Base-by-base conservation (phyloP, 2,888 invertebrate genomes). In the Drosophila anceps region DNA sequence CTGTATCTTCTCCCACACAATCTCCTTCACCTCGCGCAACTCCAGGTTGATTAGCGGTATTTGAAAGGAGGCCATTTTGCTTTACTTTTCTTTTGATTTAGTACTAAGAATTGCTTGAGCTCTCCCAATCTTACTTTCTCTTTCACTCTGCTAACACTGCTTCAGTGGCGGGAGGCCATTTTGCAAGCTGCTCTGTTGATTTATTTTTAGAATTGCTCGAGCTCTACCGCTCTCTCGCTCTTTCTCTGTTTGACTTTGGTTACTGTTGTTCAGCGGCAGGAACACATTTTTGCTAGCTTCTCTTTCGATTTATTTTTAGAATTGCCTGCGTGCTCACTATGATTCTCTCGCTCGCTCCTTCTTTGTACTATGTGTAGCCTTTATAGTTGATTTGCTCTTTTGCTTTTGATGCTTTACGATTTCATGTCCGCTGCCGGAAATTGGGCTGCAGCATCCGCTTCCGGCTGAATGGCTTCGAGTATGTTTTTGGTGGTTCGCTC, bases 41-140 rank as follows among this genome's bases (percentile, higher is more conserved):
- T 98, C 97, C 93, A 98, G 95, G 93, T 98, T 97, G 87, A 98
- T 94, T 81, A 98, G 94, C 51, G 98, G 98, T 92, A 98, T 96
- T 91, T 95, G 95, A 84, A 96, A 93, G 74, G 93, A 90, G 61
- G 90, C 90, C 92, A 93, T 93, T 79, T 87, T 91, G 81, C 41
- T 62, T 68, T 12, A 15, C 24, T 27, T 29, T 15, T 39, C 55
- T 43, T 5, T 35, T 33, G 24, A 39, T 61, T 46, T 9, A 6
- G 37, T 63, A n/a, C 53, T 51, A 18, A 37, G 12, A 37, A 39
- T 27, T 3, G 37, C 24, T 54, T 37, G 13, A 29, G 53, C 37
- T 48, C 35, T 46, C 12, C n/a, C 15, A 9, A 4, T 50, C n/a
- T 29, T 31, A 24, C 29, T 43, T 58, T 68, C 33, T 13, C 51